phyloP scores from a whole-genome alignment of 2,797 vertebrate species.

The Taenioides sp. region DNA sequence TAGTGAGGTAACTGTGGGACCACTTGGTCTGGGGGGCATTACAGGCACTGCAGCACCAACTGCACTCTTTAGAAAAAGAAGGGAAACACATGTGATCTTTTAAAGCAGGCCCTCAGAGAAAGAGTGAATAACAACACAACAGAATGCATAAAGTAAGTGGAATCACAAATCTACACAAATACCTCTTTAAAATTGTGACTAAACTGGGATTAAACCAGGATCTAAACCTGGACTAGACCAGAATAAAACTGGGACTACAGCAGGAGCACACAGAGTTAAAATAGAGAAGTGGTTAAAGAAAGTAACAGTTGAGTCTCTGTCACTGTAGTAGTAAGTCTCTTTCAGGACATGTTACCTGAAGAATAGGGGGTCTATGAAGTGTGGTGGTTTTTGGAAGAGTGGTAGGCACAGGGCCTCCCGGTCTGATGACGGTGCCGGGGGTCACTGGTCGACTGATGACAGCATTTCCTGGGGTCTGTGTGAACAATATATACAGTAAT shows the following conservation, averaged over 20 bases:
- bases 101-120: not conserved
- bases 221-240: too few species aligned
- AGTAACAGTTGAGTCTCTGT: not conserved
- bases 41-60: constrained; percentile 82
- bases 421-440: constrained; percentile 89
- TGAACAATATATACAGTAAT: constrained; percentile 1
- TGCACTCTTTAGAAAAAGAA: constrained; percentile 58
- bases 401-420: constrained; percentile 84
- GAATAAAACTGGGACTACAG: too few species aligned
- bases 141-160: not conserved
- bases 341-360: constrained; percentile 78
- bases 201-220: too few species aligned
- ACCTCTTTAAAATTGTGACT: too few species aligned
- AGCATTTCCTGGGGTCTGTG: constrained; percentile 85
- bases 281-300: not conserved
- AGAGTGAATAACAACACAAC: not conserved
- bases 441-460: constrained; percentile 88
- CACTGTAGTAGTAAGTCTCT: not conserved
- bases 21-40: constrained; percentile 81
- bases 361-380: constrained; percentile 89
- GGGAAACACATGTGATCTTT: constrained; percentile 2
- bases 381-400: constrained; percentile 84
- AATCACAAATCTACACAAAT: not conserved
- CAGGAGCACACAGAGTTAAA: not conserved
- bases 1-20: constrained; percentile 83